Conservation (phyloP, 2,888 invertebrate genomes). For the Drosophila subsilvestris region DNA sequence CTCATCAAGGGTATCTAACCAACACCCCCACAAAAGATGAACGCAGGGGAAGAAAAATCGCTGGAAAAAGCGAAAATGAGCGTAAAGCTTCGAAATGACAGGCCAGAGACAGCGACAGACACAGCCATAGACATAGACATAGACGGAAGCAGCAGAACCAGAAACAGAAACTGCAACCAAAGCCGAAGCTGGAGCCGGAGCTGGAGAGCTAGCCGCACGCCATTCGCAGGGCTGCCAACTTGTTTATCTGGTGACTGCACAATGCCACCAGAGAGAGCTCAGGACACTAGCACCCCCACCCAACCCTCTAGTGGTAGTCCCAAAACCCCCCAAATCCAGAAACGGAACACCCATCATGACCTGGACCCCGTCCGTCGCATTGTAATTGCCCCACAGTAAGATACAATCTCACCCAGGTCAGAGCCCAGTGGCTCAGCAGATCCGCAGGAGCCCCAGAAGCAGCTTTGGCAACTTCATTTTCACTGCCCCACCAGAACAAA, state of each 20-base stretch:
- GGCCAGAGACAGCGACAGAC: conserved; percentile 26
- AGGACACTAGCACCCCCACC: not conserved
- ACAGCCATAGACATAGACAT: not conserved
- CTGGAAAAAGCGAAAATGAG: conserved; percentile 75
- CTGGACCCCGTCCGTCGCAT: conserved; percentile 56
- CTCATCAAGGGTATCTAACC: conserved; percentile 6
- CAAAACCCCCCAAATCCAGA: conserved; percentile 1
- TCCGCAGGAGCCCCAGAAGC: conserved; percentile 29
- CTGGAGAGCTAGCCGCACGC: conserved; percentile 43
- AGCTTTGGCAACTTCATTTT: conserved; percentile 76
- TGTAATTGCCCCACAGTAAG: conserved; percentile 49
- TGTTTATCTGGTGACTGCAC: conserved; percentile 75
- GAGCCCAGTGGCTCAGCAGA: conserved; percentile 32
- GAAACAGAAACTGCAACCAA: not conserved
- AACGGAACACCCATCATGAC: conserved; percentile 31
- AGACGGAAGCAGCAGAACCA: not conserved
- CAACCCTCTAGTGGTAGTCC: not conserved
- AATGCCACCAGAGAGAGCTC: conserved; percentile 7
- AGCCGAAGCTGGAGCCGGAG: conserved; percentile 14
- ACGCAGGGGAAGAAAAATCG: conserved; percentile 40
- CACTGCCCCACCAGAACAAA: conserved; percentile 37
- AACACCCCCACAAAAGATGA: conserved; percentile 7
- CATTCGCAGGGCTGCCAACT: conserved; percentile 73
- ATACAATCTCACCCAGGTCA: conserved; percentile 42
- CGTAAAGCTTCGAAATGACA: conserved; percentile 73